Evolutionary conservation across 2,113 vertebrate species (phyloP).

Genomic region (Procavia capensis): DNA sequence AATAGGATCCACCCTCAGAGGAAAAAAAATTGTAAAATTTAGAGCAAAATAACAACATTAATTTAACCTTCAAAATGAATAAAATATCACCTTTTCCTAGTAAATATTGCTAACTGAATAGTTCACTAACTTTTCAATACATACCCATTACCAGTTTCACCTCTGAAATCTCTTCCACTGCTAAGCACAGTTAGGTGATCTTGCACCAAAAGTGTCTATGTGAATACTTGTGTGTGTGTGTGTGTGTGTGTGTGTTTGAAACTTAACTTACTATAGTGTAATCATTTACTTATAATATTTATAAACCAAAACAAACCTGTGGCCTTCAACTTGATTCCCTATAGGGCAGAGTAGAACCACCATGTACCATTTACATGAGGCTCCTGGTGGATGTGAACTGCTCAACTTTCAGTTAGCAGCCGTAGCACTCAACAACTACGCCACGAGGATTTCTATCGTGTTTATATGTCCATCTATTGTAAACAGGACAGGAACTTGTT

Average conservation of each 20-base stretch:
- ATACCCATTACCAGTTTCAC: neutral
- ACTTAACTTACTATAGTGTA: neutral
- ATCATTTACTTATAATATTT: neutral
- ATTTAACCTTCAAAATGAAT: neutral
- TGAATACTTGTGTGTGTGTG: neutral
- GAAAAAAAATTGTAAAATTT: slow-evolving; percentile 2
- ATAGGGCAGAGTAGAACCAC: no score
- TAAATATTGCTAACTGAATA: neutral
- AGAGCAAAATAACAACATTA: neutral
- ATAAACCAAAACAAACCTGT: no score
- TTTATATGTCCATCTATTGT: neutral
- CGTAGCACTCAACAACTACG: no score
- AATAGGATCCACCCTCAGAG: neutral
- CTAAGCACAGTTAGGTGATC: neutral
- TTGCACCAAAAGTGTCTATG: neutral
- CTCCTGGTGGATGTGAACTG: no score
- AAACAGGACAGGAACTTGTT: neutral
- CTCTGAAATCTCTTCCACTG: neutral
- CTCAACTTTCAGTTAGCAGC: no score
- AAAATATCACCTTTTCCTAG: neutral
- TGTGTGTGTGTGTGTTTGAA: neutral
- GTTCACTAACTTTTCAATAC: neutral
- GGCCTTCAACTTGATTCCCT: no score
- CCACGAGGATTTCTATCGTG: no score
- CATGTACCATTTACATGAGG: no score